Conservation (phyloP, 1,140 invertebrate genomes). For the Drosophila kepulauana region DNA sequence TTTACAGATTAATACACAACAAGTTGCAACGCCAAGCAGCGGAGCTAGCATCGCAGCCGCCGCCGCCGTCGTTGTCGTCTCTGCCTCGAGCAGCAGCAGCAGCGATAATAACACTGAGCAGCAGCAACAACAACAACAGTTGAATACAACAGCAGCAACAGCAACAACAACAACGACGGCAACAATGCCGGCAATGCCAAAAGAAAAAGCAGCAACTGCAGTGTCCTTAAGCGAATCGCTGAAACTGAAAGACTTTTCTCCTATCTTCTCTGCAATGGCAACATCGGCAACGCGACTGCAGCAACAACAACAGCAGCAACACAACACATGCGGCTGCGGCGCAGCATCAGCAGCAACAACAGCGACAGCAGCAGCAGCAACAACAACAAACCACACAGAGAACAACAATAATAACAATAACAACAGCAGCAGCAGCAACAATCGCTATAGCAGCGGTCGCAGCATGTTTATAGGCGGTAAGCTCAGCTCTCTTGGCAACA, state of each 20-base stretch:
- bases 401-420: constrained; percentile 32
- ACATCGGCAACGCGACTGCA: constrained; percentile 47
- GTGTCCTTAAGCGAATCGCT: constrained; percentile 74
- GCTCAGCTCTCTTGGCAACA: constrained; percentile 46
- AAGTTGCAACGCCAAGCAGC: constrained; percentile 55
- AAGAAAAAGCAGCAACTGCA: constrained; percentile 79
- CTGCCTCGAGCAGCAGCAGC: constrained; percentile 50
- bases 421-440: constrained; percentile 43
- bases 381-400: constrained; percentile 38
- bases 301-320: constrained; percentile 40
- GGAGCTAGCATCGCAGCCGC: constrained; percentile 61
- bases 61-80: constrained; percentile 54
- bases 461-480: constrained; percentile 76
- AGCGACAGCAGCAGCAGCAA: constrained; percentile 27
- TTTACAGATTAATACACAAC: constrained; percentile 80
- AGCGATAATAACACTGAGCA: constrained; percentile 41
- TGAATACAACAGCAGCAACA: constrained; percentile 40
- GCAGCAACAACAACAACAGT: constrained; percentile 45
- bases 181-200: constrained; percentile 84
- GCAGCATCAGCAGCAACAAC: constrained; percentile 51
- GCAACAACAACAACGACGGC: constrained; percentile 50
- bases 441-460: constrained; percentile 51
- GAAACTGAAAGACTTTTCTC: constrained; percentile 64
- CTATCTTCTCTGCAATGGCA: constrained; percentile 55
- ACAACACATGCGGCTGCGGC: constrained; percentile 65